phyloP scores from a whole-genome alignment of 1,140 invertebrate species.

The Tenebrio molitor region DNA sequence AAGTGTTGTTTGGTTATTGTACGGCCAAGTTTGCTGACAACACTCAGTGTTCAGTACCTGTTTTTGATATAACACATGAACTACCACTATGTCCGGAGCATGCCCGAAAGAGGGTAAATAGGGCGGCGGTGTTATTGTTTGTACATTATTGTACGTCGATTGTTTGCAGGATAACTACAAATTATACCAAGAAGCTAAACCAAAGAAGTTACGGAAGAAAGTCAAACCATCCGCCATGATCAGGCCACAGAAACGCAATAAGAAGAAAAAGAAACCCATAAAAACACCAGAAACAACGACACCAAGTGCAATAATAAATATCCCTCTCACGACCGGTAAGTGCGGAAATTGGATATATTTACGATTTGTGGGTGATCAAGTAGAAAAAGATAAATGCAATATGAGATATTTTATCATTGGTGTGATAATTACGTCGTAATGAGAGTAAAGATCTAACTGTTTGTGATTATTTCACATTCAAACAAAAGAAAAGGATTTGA shows the following conservation, averaged over 20 bases:
- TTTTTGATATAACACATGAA: constrained; percentile 88
- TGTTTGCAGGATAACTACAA: constrained; percentile 80
- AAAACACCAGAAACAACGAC: constrained; percentile 52
- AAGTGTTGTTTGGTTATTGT: constrained; percentile 90
- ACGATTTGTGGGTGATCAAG: too few species aligned
- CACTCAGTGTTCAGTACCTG: constrained; percentile 88
- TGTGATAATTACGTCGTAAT: neutral
- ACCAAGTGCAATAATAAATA: constrained; percentile 55
- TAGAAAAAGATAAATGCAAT: too few species aligned
- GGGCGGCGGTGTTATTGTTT: constrained; percentile 7
- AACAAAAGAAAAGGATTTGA: too few species aligned
- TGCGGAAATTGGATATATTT: neutral
- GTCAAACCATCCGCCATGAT: constrained; percentile 79
- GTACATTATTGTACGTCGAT: constrained; percentile 15
- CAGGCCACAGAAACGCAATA: constrained; percentile 80
- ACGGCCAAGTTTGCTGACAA: constrained; percentile 91
- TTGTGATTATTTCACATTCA: too few species aligned
- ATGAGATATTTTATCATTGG: constrained; percentile 6
- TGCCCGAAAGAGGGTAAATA: constrained; percentile 76
- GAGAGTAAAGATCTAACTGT: too few species aligned
- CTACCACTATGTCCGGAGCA: constrained; percentile 88
- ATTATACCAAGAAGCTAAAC: constrained; percentile 78
- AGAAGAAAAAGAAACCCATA: constrained; percentile 64
- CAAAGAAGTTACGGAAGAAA: constrained; percentile 85
- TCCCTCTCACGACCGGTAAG: constrained; percentile 42